phyloP scores from a whole-genome alignment of 2,888 invertebrate species.

The Hyalella azteca region DNA sequence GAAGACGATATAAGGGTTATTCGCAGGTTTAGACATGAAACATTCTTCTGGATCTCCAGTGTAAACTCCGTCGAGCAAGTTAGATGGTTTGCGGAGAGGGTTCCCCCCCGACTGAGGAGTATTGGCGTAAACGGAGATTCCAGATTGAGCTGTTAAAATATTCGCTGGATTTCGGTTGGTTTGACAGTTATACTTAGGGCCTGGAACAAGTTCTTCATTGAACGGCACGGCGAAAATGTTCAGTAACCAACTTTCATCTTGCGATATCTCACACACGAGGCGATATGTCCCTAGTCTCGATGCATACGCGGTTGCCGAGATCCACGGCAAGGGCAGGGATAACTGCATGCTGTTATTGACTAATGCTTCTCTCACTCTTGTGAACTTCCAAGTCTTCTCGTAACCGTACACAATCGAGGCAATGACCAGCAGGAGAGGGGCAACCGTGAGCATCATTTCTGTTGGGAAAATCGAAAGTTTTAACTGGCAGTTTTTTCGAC shows the following conservation, averaged over 20 bases:
- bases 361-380: too few species aligned
- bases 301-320: too few species aligned
- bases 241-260: not conserved
- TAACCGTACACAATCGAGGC: too few species aligned
- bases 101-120: not conserved
- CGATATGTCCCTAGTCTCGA: not conserved
- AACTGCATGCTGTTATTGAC: too few species aligned
- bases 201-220: not conserved
- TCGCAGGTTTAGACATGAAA: not conserved
- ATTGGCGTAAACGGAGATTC: not conserved
- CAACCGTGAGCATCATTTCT: too few species aligned
- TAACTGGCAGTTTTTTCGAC: too few species aligned
- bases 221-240: not conserved
- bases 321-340: too few species aligned
- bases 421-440: too few species aligned
- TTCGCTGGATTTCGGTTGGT: not conserved
- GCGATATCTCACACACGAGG: not conserved
- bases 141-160: not conserved
- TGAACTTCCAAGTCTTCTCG: too few species aligned
- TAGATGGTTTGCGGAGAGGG: not conserved
- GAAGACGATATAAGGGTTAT: not conserved
- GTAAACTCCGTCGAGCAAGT: conserved; percentile 15
- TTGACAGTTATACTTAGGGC: not conserved
- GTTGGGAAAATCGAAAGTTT: too few species aligned
- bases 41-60: not conserved